These are phyloP conservation scores for Diplodus sargus DNA, from an alignment of 2,797 vertebrate genomes.

Conservation along the genomic window DNA sequence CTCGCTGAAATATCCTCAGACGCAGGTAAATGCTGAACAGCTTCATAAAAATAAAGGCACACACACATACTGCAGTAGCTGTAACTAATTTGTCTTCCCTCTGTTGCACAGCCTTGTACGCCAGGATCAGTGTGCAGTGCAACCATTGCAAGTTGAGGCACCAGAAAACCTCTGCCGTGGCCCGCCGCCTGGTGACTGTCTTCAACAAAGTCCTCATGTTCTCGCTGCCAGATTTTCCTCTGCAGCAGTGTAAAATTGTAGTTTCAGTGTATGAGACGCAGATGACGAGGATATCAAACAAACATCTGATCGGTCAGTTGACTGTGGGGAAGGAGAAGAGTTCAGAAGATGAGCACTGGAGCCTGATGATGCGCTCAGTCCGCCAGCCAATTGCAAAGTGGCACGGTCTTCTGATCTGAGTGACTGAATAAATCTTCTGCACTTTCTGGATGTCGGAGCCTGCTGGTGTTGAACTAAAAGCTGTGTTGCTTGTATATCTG, in stretches of 20 bases:
- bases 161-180: slow-evolving; percentile 81
- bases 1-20: slow-evolving; percentile 38
- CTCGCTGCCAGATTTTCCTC: slow-evolving; percentile 75
- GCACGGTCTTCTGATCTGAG: slow-evolving; percentile 80
- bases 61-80: background rate
- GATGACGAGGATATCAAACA: slow-evolving; percentile 63
- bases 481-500: background rate
- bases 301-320: slow-evolving; percentile 81
- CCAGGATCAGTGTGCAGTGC: slow-evolving; percentile 82
- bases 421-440: background rate
- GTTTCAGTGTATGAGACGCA: slow-evolving; percentile 81
- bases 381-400: slow-evolving; percentile 84
- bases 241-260: slow-evolving; percentile 77
- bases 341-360: slow-evolving; percentile 83
- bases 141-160: slow-evolving; percentile 82
- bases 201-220: slow-evolving; percentile 88
- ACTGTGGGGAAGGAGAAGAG: slow-evolving; percentile 75
- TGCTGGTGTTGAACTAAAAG: background rate
- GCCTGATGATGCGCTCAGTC: slow-evolving; percentile 82
- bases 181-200: slow-evolving; percentile 72
- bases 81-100: background rate
- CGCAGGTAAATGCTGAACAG: slow-evolving; percentile 53
- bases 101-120: slow-evolving; percentile 77
- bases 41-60: background rate
- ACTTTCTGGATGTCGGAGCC: background rate